These are phyloP conservation scores for Tinamus major DNA, from an alignment of 2,797 vertebrate genomes.

Conservation along the genomic window DNA sequence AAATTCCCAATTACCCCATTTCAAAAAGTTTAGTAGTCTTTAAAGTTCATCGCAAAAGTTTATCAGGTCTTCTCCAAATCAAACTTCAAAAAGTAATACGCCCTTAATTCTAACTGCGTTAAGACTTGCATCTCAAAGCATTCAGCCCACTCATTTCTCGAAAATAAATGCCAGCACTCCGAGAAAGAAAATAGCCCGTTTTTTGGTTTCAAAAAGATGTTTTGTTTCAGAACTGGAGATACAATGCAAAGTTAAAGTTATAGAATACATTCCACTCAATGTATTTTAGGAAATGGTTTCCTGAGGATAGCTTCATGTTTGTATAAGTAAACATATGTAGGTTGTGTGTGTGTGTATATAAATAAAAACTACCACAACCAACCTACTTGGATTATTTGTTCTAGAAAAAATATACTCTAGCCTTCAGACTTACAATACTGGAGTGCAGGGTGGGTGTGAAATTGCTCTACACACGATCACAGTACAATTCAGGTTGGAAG, in stretches of 20 bases:
- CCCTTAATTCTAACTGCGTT: not conserved
- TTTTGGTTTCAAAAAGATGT: not conserved
- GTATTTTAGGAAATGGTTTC: not conserved
- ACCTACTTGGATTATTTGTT: not conserved
- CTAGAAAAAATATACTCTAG: not conserved
- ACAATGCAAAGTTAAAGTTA: not conserved
- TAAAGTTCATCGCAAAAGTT: not conserved
- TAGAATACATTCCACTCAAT: not conserved
- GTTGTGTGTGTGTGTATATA: too few relatives aligned
- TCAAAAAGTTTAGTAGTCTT: not conserved
- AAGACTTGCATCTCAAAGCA: not conserved
- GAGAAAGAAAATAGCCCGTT: not conserved
- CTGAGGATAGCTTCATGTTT: not conserved
- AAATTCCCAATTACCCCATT: not conserved
- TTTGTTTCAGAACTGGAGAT: not conserved
- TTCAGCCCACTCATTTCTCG: not conserved
- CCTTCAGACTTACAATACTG: not conserved
- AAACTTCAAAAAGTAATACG: too few relatives aligned
- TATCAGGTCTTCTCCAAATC: not conserved
- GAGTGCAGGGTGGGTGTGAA: not conserved
- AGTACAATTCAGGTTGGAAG: not conserved
- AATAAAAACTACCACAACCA: not conserved
- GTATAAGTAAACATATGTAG: too few relatives aligned
- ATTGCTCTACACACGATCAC: not conserved
- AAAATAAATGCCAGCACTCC: not conserved